Percentiles rank a stretch among this genome's conserved stretches.
phyloP scores from a whole-genome alignment of 2,113 vertebrate genomes.

The Periophthalmus modestus region DNA sequence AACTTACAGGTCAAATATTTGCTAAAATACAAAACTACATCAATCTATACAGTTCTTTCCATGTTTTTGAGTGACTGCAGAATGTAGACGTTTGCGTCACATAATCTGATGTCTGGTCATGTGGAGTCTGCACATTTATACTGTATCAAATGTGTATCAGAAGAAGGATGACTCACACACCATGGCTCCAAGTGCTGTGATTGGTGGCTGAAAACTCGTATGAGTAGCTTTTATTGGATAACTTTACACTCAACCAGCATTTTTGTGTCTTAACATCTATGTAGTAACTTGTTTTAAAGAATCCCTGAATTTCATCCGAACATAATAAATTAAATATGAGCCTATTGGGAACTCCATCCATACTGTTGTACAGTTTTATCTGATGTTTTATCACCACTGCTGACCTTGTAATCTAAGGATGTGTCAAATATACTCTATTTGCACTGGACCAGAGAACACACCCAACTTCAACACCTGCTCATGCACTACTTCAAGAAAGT shows the following conservation, averaged over 20 bases:
- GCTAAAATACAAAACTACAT: not conserved
- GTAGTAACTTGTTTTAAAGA: not conserved
- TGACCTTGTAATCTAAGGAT: not conserved
- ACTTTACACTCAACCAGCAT: not conserved
- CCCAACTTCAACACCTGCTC: not conserved
- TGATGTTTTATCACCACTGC: slow-evolving; percentile 4
- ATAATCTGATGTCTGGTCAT: not conserved
- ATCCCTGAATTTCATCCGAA: slow-evolving; percentile 16
- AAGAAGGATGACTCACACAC: not conserved
- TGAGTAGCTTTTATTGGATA: not conserved
- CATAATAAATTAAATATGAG: not conserved
- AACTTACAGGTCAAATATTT: not conserved
- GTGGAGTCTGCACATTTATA: not conserved
- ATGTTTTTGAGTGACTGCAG: not conserved
- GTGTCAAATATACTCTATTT: not conserved
- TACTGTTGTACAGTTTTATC: not conserved
- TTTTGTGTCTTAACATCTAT: not conserved
- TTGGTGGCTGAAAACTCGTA: slow-evolving; percentile 6
- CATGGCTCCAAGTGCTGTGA: not conserved
- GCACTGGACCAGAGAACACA: not conserved
- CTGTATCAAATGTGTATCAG: not conserved
- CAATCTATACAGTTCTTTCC: no score
- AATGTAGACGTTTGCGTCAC: not conserved
- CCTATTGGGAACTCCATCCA: slow-evolving; percentile 10
- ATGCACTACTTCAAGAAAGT: not conserved